These are phyloP conservation scores for Caenorhabditis panamensis DNA, from an alignment of 2,888 invertebrate species.

Conservation along the genomic window DNA sequence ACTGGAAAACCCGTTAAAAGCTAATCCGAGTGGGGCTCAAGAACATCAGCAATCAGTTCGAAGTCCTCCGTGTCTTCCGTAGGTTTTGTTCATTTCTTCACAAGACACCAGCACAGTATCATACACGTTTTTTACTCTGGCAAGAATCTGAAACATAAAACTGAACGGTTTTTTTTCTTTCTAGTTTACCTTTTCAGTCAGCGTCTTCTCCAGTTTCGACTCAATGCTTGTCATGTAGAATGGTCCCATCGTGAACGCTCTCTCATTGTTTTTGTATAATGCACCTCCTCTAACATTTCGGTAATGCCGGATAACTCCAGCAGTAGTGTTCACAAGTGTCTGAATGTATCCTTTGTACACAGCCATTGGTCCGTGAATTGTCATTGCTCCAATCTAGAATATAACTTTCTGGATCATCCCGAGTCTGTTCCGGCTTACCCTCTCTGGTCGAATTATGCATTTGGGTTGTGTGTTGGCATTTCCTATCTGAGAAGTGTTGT, in stretches of 20 bases:
- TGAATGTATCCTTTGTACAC: constrained; percentile 25
- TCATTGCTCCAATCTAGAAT: constrained; percentile 37
- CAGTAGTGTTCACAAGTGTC: constrained; percentile 7
- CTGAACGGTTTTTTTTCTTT: too few species aligned
- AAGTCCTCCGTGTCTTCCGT: not conserved
- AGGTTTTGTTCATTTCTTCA: not conserved
- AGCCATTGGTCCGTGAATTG: constrained; percentile 19
- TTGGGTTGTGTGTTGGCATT: not conserved
- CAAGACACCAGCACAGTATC: constrained; percentile 1
- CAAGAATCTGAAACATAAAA: constrained; percentile 19
- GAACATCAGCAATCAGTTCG: not conserved
- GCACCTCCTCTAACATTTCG: not conserved
- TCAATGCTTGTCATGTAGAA: not conserved
- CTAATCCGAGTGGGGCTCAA: too few species aligned
- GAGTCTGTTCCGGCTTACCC: not conserved
- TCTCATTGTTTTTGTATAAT: not conserved
- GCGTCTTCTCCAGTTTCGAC: not conserved
- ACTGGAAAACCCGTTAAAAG: not conserved
- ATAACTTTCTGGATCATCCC: too few species aligned
- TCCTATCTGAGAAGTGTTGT: not conserved
- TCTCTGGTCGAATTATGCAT: not conserved
- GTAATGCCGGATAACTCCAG: constrained; percentile 14
- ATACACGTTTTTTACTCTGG: constrained; percentile 28
- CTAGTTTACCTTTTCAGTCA: not conserved
- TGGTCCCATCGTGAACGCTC: not conserved